phyloP scores from a whole-genome alignment of 2,888 invertebrate genomes.

The Eubasilissa splendida region DNA sequence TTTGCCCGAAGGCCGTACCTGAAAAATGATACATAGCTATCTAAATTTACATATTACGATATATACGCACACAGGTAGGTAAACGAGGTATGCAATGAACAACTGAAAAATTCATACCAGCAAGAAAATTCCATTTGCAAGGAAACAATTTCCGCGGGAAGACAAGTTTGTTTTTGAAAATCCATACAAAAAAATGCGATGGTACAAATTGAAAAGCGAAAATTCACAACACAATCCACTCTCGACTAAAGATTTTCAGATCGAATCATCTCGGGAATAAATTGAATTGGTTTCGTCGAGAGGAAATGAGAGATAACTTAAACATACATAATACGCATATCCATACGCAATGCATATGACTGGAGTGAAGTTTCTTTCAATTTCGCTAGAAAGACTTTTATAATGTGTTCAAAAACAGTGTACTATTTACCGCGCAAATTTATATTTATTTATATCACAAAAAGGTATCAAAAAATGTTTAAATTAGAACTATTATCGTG shows the following conservation, averaged over 20 bases:
- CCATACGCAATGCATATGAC: too few species aligned
- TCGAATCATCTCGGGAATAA: constrained; percentile 20
- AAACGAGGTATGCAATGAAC: background rate
- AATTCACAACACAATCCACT: constrained; percentile 23
- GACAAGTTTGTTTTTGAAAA: constrained; percentile 23
- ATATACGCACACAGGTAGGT: background rate
- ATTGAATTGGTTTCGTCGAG: constrained; percentile 20
- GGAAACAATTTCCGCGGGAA: constrained; percentile 18
- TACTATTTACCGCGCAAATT: too few species aligned
- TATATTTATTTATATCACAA: too few species aligned
- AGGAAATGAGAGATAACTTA: background rate
- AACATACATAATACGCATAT: background rate
- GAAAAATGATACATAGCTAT: too few species aligned
- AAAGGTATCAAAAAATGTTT: too few species aligned
- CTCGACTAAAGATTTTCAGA: constrained; percentile 14
- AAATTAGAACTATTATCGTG: too few species aligned
- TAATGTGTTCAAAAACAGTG: too few species aligned
- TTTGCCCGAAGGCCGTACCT: too few species aligned
- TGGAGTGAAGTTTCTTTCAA: too few species aligned
- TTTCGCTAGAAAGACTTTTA: too few species aligned
- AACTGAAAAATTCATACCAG: constrained; percentile 9
- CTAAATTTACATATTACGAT: too few species aligned
- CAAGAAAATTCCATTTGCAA: constrained; percentile 15
- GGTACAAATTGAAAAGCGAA: constrained; percentile 2
- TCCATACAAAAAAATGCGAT: constrained; percentile 18